Evolutionary conservation across 64 coral and sea anemone genomes (phyloP).

Genomic region (Actinia tenebrosa): DNA sequence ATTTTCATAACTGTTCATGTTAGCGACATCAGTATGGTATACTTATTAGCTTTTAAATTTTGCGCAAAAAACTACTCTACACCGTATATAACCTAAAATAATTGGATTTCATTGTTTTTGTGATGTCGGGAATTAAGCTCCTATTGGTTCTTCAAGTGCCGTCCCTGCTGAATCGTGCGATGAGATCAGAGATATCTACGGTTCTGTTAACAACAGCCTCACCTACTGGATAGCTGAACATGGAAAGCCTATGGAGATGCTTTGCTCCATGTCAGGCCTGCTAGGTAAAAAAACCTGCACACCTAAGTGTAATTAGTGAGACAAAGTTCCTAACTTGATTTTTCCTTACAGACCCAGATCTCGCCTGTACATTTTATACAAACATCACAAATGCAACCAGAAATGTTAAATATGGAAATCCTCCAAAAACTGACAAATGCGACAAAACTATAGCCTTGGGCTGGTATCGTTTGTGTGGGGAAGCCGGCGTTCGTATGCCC

Average conservation of each 20-base stretch:
- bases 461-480: conserved; percentile 38
- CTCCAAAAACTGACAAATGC: neutral
- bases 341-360: neutral
- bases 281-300: neutral
- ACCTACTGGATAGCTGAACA: neutral
- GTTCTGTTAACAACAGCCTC: neutral
- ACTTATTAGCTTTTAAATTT: too few species aligned
- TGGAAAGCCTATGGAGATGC: neutral
- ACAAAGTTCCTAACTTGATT: neutral
- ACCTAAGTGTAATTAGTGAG: too few species aligned
- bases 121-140: neutral
- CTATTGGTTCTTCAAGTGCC: neutral
- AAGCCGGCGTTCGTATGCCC: conserved; percentile 30
- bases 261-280: neutral
- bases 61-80: neutral
- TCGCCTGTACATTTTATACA: neutral
- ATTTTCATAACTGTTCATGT: too few species aligned
- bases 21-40: too few species aligned
- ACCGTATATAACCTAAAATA: too few species aligned
- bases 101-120: neutral
- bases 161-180: neutral
- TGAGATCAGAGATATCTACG: neutral
- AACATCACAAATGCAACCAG: neutral
- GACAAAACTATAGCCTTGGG: neutral
- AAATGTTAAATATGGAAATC: conserved; percentile 1